phyloP scores from a whole-genome alignment of 2,797 vertebrate species.

The Notamacropus eugenii region DNA sequence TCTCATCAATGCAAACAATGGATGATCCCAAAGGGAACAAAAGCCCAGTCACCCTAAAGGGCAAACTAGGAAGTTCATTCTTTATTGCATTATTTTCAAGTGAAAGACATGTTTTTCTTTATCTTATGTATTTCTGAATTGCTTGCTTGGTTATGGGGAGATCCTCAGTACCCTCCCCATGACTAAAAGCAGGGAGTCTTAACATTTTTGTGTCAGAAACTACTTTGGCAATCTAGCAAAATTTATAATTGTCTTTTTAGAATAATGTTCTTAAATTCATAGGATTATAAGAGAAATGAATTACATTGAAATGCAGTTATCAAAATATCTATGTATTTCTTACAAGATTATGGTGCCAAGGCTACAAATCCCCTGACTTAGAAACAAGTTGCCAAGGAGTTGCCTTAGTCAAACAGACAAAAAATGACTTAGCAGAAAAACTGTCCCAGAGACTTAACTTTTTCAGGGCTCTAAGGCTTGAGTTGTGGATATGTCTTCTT shows the following conservation, averaged over 20 bases:
- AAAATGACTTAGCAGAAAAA: neutral
- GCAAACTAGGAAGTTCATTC: neutral
- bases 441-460: neutral
- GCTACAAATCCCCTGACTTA: neutral
- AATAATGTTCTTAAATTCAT: neutral
- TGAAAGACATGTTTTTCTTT: neutral
- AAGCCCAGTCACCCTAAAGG: neutral
- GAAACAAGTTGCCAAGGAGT: neutral
- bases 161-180: neutral
- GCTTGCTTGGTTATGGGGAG: neutral
- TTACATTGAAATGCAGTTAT: neutral
- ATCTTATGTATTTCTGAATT: neutral
- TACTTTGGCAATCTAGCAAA: neutral
- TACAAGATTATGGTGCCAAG: neutral
- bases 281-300: neutral
- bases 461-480: neutral
- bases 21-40: neutral
- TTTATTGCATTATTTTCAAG: neutral
- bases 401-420: neutral
- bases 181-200: neutral
- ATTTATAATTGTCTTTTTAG: neutral
- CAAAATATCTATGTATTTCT: neutral
- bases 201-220: neutral
- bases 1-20: neutral
- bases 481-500: neutral